Percentiles rank a stretch among this genome's conserved stretches.
These are phyloP conservation scores for Ammodytes dubius DNA, from an alignment of 2,113 vertebrate species.

Conservation along the genomic window DNA sequence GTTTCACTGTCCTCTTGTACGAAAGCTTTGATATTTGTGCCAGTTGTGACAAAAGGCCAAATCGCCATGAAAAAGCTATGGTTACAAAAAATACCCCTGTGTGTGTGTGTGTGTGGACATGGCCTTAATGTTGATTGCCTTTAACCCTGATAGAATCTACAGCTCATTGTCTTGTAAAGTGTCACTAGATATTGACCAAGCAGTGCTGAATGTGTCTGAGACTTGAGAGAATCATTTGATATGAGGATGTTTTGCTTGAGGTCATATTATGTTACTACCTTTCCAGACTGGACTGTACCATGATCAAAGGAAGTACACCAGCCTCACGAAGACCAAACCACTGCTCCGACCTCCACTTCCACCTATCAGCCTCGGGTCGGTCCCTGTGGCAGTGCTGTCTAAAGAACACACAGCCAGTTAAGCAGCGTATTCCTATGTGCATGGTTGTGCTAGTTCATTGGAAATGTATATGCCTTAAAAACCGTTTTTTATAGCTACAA, in stretches of 20 bases:
- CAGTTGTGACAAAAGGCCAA: no score
- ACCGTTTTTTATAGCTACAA: conserved; percentile 5
- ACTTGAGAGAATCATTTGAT: neutral
- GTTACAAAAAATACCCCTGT: no score
- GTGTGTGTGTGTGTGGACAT: no score
- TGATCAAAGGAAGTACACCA: conserved; percentile 95
- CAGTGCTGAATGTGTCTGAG: conserved; percentile 3
- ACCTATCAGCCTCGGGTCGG: conserved; percentile 82
- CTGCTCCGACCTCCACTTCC: conserved; percentile 64
- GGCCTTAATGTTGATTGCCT: conserved; percentile 1
- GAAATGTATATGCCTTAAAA: conserved; percentile 12
- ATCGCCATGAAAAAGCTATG: no score
- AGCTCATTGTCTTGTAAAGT: conserved; percentile 23
- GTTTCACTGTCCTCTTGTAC: no score
- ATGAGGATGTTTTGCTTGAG: conserved; percentile 45
- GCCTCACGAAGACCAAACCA: conserved; percentile 90
- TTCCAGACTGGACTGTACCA: conserved; percentile 93
- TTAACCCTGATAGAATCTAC: neutral
- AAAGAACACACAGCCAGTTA: neutral
- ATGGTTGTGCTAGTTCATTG: conserved; percentile 10
- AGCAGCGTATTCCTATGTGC: neutral
- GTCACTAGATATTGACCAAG: neutral
- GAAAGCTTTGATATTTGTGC: no score
- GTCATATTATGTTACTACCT: conserved; percentile 50
- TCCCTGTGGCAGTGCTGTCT: conserved; percentile 34